A percentile compares a stretch with the other conserved stretches of the same genome.
Conservation (phyloP, 2,888 invertebrate species). For the Branchellion lobata region DNA sequence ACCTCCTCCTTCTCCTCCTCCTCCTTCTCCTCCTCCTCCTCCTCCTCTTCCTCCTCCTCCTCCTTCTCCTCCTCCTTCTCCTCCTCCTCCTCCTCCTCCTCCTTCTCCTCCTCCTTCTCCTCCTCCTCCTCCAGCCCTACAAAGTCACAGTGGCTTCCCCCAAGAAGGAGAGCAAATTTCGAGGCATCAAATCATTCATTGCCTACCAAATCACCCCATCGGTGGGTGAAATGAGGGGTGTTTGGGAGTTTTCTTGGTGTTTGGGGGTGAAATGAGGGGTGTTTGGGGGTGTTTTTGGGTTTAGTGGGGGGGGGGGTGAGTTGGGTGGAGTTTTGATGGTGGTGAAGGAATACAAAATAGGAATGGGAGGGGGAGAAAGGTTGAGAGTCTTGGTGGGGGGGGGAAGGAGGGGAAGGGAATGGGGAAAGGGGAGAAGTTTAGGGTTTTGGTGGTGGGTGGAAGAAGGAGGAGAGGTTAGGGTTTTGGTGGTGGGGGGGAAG, state of each 20-base stretch:
- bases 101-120: neutral
- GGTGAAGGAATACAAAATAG: neutral
- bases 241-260: neutral
- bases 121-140: neutral
- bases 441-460: no score
- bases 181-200: conserved; percentile 94
- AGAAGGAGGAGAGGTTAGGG: no score
- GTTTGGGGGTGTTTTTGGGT: neutral
- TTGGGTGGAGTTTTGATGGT: neutral
- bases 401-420: no score
- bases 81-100: neutral
- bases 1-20: neutral
- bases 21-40: neutral
- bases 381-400: no score
- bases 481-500: no score
- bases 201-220: conserved; percentile 94
- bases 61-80: conserved; percentile 17
- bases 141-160: conserved; percentile 78
- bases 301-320: neutral
- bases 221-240: conserved; percentile 63
- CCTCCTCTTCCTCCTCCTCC: neutral
- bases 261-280: neutral
- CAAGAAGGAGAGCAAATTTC: conserved; percentile 94
- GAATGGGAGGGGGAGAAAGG: no score
- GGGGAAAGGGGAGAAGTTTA: no score